phyloP scores from a whole-genome alignment of 2,888 invertebrate species.

The Cephus nigrinus region DNA sequence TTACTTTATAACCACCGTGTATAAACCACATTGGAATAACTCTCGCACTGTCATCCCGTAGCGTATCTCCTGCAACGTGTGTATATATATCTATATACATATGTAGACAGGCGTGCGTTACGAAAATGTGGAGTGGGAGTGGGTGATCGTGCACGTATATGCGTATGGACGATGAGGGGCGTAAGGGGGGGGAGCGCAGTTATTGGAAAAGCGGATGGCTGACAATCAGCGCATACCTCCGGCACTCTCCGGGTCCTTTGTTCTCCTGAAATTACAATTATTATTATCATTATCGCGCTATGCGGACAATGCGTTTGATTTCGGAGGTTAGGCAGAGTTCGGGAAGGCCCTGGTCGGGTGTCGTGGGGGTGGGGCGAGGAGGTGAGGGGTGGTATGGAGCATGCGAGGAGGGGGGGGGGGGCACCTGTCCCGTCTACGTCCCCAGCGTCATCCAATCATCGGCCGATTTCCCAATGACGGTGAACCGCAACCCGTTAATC shows the following conservation, averaged over 20 bases:
- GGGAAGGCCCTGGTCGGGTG: slow-evolving; percentile 22
- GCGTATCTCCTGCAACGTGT: too few species aligned
- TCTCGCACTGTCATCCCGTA: too few species aligned
- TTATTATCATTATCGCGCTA: slow-evolving; percentile 63
- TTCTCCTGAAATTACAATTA: slow-evolving; percentile 62
- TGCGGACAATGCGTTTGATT: slow-evolving; percentile 62
- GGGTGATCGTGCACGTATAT: too few species aligned
- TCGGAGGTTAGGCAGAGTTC: slow-evolving; percentile 18
- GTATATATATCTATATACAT: too few species aligned
- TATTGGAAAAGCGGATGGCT: slow-evolving; percentile 43
- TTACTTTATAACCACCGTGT: too few species aligned
- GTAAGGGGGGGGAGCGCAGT: slow-evolving; percentile 19
- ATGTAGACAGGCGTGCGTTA: too few species aligned
- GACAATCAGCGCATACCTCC: slow-evolving; percentile 48
- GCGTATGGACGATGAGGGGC: not conserved
- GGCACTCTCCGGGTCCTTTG: slow-evolving; percentile 53
- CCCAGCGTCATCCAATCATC: not conserved
- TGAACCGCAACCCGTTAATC: not conserved
- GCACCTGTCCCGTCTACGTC: too few species aligned
- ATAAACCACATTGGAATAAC: too few species aligned
- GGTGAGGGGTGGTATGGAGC: too few species aligned
- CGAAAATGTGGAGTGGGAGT: too few species aligned
- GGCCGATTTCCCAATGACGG: not conserved
- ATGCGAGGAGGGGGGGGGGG: too few species aligned
- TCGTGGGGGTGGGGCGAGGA: not conserved